Conservation (phyloP, 2,888 invertebrate genomes). For the Acronicta alni region DNA sequence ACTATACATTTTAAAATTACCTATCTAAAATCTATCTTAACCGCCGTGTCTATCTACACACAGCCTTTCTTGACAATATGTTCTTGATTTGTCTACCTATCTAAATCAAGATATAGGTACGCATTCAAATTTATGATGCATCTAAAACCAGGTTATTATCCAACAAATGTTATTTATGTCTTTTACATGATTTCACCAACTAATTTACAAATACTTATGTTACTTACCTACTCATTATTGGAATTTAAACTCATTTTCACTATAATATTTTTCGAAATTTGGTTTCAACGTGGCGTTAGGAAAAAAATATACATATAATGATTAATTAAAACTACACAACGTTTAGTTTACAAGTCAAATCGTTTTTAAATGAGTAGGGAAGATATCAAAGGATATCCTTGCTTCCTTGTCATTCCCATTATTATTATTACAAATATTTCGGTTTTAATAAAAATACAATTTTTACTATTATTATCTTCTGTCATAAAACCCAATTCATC, state of each 20-base stretch:
- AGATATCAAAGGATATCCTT: not conserved
- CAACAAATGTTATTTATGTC: constrained; percentile 10
- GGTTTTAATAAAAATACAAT: too few species aligned
- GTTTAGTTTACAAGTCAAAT: not conserved
- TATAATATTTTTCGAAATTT: too few species aligned
- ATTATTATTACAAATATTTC: too few species aligned
- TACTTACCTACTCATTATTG: not conserved
- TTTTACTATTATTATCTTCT: too few species aligned
- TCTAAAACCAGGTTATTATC: constrained; percentile 9
- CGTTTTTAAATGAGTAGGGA: not conserved
- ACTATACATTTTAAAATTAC: constrained; percentile 44
- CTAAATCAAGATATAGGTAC: constrained; percentile 19
- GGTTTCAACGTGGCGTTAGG: too few species aligned
- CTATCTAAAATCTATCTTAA: constrained; percentile 53
- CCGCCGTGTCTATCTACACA: constrained; percentile 32
- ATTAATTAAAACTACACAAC: too few species aligned
- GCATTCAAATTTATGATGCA: constrained; percentile 11
- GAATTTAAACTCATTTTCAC: too few species aligned
- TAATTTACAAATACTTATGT: not conserved
- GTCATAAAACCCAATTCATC: too few species aligned
- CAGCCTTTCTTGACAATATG: constrained; percentile 39
- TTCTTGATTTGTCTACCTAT: constrained; percentile 44
- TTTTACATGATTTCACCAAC: constrained; percentile 14
- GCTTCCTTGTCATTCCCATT: not conserved
- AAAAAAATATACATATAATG: too few species aligned